Percentiles rank a stretch among this genome's conserved stretches.
phyloP scores from a whole-genome alignment of 35 echinoderm and acorn worm genomes.

The Chiridota heheva region DNA sequence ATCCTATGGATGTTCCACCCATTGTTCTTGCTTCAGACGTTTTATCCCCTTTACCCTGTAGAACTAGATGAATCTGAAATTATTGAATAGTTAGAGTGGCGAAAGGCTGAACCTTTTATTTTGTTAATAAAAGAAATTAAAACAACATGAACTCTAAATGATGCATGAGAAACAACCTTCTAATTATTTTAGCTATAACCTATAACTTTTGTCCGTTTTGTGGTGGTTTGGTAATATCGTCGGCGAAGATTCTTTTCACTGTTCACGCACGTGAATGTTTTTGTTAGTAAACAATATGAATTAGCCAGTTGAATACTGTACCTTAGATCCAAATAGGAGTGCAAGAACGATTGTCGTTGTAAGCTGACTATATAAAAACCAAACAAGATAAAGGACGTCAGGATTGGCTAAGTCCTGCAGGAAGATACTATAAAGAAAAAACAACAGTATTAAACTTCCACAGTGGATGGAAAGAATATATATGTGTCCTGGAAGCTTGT shows the following conservation, averaged over 20 bases:
- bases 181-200: too few species aligned
- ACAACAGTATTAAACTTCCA: neutral
- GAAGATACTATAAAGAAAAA: conserved; percentile 69
- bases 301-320: too few species aligned
- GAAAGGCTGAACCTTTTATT: neutral
- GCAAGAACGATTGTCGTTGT: conserved; percentile 93
- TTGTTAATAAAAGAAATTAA: too few species aligned
- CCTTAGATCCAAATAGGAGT: conserved; percentile 97
- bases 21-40: conserved; percentile 66
- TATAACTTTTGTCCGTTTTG: too few species aligned
- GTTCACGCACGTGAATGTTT: too few species aligned
- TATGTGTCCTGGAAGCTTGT: neutral
- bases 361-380: conserved; percentile 95
- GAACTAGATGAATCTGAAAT: conserved; percentile 70
- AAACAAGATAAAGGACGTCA: conserved; percentile 90
- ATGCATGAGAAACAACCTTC: too few species aligned
- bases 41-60: conserved; percentile 90
- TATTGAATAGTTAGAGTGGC: neutral
- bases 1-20: conserved; percentile 59
- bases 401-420: conserved; percentile 97
- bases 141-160: too few species aligned
- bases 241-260: too few species aligned
- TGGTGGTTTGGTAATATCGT: too few species aligned
- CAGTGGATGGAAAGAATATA: neutral
- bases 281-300: too few species aligned